A percentile compares a stretch with the other conserved stretches of the same genome.
phyloP scores from a whole-genome alignment of 1,140 invertebrate species.

The Pachypsylla venusta region DNA sequence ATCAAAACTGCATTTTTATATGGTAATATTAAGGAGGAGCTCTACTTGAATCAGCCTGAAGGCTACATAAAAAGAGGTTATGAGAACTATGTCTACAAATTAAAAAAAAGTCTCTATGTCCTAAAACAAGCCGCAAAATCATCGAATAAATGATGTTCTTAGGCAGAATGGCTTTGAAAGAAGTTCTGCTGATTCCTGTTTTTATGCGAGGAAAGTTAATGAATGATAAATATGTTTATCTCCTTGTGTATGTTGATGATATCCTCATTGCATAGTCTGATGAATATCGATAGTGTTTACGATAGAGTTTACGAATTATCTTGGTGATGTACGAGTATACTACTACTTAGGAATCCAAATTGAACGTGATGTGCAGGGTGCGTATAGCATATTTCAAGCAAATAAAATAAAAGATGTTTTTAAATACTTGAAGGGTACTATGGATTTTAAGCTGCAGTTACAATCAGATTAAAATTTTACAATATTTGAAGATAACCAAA shows the following conservation, averaged over 20 bases:
- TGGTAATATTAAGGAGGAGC: slow-evolving; percentile 31
- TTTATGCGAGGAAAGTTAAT: neutral
- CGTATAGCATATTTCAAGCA: no score
- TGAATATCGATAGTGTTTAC: no score
- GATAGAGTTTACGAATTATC: no score
- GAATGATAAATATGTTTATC: neutral
- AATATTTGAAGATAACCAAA: no score
- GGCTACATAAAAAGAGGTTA: slow-evolving; percentile 23
- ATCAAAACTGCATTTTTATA: slow-evolving; percentile 17
- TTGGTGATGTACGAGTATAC: no score
- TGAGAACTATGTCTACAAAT: slow-evolving; percentile 22
- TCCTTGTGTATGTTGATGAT: neutral
- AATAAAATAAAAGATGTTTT: no score
- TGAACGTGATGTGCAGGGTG: no score
- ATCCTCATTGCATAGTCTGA: no score
- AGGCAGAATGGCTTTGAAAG: neutral
- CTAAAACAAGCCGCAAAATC: slow-evolving; percentile 31
- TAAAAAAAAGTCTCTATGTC: slow-evolving; percentile 32
- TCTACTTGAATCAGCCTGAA: slow-evolving; percentile 31
- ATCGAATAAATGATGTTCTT: slow-evolving; percentile 27
- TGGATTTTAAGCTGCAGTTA: no score
- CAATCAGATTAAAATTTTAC: no score
- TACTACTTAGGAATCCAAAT: no score
- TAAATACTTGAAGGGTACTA: no score
- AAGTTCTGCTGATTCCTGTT: neutral